A percentile compares a stretch with the other conserved stretches of the same genome.
phyloP scores from a whole-genome alignment of 2,888 invertebrate species.

The Epirrhoe tristata region DNA sequence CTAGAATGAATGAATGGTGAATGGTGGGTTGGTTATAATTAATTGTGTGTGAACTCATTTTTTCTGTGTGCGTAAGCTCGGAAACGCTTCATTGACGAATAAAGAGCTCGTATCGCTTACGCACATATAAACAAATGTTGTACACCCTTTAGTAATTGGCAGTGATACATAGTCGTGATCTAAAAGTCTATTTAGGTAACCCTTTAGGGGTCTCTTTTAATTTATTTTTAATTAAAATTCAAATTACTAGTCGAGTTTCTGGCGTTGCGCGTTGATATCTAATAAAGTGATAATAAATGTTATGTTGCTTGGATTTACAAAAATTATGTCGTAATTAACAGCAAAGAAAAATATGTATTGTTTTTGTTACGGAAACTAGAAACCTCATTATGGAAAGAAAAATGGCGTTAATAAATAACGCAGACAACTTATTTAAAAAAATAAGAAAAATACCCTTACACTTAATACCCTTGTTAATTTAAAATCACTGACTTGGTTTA shows the following conservation, averaged over 20 bases:
- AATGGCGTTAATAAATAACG: neutral
- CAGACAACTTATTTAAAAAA: neutral
- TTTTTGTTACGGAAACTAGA: neutral
- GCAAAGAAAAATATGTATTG: neutral
- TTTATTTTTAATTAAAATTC: constrained; percentile 34
- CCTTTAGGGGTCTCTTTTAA: constrained; percentile 16
- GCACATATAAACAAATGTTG: no score
- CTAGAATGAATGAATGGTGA: no score
- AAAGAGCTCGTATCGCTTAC: no score
- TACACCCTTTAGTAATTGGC: no score
- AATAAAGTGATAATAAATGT: no score
- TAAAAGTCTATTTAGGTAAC: neutral
- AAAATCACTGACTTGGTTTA: no score
- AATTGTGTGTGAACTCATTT: no score
- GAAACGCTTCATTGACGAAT: no score
- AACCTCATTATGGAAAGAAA: neutral
- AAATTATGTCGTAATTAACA: neutral
- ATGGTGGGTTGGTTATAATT: no score
- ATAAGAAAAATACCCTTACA: neutral
- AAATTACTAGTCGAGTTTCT: constrained; percentile 24
- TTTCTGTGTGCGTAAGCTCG: no score
- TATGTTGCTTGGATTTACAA: no score
- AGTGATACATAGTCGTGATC: neutral
- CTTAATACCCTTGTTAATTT: neutral
- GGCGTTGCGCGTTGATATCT: neutral